Base-by-base conservation (phyloP, 2,888 invertebrate species). In the Brachypalpus laphriformis region DNA sequence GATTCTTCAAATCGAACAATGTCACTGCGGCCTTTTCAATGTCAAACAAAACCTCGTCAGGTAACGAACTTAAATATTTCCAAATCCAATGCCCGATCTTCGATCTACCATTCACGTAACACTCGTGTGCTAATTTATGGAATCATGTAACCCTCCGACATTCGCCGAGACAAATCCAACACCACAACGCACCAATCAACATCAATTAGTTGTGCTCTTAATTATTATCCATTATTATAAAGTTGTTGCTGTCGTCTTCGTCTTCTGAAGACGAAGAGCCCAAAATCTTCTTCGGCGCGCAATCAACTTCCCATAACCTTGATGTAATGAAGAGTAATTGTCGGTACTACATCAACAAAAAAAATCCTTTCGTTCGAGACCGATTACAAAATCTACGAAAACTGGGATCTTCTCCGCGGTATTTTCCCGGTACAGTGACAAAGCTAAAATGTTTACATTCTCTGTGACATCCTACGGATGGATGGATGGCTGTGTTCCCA, bases 261-360 rank as follows among this genome's bases (percentile, higher is more conserved):
- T 37, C 54, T 31, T 65, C 65, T 56, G 20, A 22, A 2, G 14
- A 42, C 45, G 42, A 18, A 34, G 18, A n/a, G 56, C 9, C 56
- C 34, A 25, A 25, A 25, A 5, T 25, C 34, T 45, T 61, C 25
- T 81, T 54, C n/a, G 56, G 20, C 11, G 54, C 42, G 63, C 51
- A 78, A 75, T 81, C 59, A 66, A 28, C 66, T 81, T 85, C 85
- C 70, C 80, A 80, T 85, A 81, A 85, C 85, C 85, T 85, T 85
- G 85, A 65, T 57, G 80, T 66, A 80, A 72, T 51, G 59, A 75
- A 63, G 57, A 85, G 65, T 76, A 61, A 85, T 71, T 63, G 66
- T 18, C 9, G n/a, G 18, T 75, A 18, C 56, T 25, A 9, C 57
- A 8, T 8, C 31, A 22, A 56, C 31, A 45, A 57, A 63, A 61